Evolutionary conservation across 2,113 vertebrate species (phyloP).

Genomic region (Blennius ocellaris): DNA sequence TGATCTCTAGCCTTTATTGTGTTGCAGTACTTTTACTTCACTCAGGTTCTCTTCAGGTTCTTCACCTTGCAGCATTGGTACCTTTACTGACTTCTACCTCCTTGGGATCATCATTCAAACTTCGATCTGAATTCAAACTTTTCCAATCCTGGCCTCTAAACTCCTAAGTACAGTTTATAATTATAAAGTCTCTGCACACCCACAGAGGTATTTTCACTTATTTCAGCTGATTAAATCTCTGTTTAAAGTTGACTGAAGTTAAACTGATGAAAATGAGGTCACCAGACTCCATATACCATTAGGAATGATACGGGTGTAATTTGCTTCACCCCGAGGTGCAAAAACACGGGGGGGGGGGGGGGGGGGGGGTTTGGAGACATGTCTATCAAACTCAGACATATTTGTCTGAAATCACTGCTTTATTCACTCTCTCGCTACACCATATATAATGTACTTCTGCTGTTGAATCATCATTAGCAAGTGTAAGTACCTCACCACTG

Average conservation of each 20-base stretch:
- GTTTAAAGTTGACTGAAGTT: conserved; percentile 1
- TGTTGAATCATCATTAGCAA: background rate
- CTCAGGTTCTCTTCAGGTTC: no score
- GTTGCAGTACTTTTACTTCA: no score
- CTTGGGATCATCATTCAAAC: background rate
- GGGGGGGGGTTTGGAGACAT: background rate
- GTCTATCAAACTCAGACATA: background rate
- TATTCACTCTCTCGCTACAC: background rate
- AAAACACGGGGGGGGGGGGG: background rate
- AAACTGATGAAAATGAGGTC: conserved; percentile 1
- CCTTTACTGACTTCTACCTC: no score
- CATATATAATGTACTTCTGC: background rate
- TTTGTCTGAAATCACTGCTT: background rate
- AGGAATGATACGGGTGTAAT: conserved; percentile 2
- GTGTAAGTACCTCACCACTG: background rate
- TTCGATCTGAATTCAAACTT: background rate
- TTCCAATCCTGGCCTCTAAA: conserved; percentile 1
- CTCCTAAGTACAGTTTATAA: background rate
- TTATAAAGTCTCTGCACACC: background rate
- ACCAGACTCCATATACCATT: background rate
- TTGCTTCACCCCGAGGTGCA: conserved; percentile 1
- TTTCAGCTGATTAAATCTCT: background rate
- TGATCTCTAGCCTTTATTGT: no score
- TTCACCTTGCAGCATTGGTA: no score
- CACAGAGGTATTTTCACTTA: conserved; percentile 12